Evolutionary conservation across 2,888 invertebrate species (phyloP), one percentile per base, ranked within the genome.

Genomic region (Dorcus parallelipipedus): DNA sequence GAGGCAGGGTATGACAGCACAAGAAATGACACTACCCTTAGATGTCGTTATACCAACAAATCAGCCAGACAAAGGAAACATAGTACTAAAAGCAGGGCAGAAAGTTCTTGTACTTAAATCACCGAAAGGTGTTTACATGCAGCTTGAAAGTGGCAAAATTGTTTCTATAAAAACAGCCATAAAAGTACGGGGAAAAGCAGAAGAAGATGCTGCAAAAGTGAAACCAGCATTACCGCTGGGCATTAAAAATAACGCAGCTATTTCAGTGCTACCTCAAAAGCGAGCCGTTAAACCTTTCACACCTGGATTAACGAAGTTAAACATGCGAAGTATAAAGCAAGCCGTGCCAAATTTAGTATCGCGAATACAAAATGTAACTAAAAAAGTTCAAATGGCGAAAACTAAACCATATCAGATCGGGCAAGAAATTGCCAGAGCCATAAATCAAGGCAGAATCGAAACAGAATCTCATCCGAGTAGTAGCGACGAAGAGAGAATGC

Each of bases 121-220:
- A 6, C 91, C 94, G 0, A 96, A 96, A 78, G 97, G 97, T 49
- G 95, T 97, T 65, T 97, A 97, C 78, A 93, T 97, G 88, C 92
- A 96, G 70, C 80, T 96, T 47, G 93, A 94, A 73, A 94, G 93
- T 67, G 96, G 96, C 33, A 95, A 95, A 79, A 94, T 97, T 60
- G 95, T 97, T 64, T 95, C 96, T 23, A 95, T 97, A 67, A 87
- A 90, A 71, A 90, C 89, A 0, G 87, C 89, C 0, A 84, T 89
- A 64, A 90, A 90, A 77, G 80, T 89, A 4, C 85, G 85, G 70
- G 77, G 83, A 62, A 76, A 82, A 76, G 73, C 80, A 62, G 70
- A 82, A 70, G 73, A 82, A 72, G 69, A 76, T 52, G 60, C 68
- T 47, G 78, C 64, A 3, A 66, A 70, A 61, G 59, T 60, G 20